Percentiles rank a stretch among this genome's conserved stretches.
phyloP scores from a whole-genome alignment of 2,797 vertebrate species.

The Protosalanx chinensis region DNA sequence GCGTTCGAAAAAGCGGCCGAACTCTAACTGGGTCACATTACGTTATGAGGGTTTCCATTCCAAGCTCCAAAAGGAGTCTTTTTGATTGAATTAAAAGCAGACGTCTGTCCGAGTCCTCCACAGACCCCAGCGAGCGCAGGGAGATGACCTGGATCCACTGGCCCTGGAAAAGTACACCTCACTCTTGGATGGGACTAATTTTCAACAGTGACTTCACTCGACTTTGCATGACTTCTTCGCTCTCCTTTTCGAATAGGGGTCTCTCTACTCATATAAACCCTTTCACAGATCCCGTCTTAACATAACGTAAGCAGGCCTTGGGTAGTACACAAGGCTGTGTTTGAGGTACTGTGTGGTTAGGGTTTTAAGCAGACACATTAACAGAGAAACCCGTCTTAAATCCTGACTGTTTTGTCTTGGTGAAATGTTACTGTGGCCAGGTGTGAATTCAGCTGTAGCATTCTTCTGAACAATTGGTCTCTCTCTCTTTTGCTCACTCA shows the following conservation, averaged over 20 bases:
- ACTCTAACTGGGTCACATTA: constrained; percentile 66
- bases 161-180: constrained; percentile 45
- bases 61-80: constrained; percentile 41
- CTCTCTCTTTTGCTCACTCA: not conserved
- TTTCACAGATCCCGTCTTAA: not conserved
- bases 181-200: not conserved
- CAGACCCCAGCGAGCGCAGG: constrained; percentile 6
- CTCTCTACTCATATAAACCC: not conserved
- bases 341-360: not conserved
- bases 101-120: constrained; percentile 39
- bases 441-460: not conserved
- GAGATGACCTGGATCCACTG: constrained; percentile 30
- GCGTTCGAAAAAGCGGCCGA: constrained; percentile 39
- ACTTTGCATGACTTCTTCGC: not conserved
- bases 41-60: constrained; percentile 56
- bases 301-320: not conserved
- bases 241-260: not conserved
- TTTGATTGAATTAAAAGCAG: constrained; percentile 62
- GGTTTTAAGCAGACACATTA: not conserved
- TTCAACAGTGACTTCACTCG: not conserved
- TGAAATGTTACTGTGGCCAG: constrained; percentile 26
- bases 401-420: not conserved
- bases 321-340: not conserved
- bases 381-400: not conserved
- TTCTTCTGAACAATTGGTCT: constrained; percentile 2